These are phyloP conservation scores for Callocephalon fimbriatum DNA, from an alignment of 2,113 vertebrate genomes.

Conservation along the genomic window DNA sequence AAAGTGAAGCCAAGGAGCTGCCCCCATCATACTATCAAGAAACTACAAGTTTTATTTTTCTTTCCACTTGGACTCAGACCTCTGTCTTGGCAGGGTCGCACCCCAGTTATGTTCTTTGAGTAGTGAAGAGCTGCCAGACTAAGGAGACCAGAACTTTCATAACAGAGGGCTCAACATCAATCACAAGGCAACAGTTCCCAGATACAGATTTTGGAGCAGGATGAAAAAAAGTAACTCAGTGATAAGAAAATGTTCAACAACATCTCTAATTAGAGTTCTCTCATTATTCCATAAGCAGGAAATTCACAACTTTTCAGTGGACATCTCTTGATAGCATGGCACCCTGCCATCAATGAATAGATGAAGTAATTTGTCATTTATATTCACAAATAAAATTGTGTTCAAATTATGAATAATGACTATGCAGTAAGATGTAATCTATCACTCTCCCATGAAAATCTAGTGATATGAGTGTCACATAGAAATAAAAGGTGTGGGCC, in stretches of 20 bases:
- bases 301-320: not conserved
- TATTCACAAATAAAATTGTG: not conserved
- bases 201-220: not conserved
- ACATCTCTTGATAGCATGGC: not conserved
- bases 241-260: not conserved
- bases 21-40: not conserved
- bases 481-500: not conserved
- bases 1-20: not conserved
- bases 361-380: not conserved
- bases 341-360: not conserved
- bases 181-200: not conserved
- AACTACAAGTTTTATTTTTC: not conserved
- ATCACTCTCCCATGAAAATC: not conserved
- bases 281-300: not conserved
- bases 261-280: not conserved
- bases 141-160: not conserved
- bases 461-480: not conserved
- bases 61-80: not conserved
- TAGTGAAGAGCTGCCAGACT: not conserved
- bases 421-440: not conserved
- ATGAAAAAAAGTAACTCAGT: not conserved
- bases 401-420: not conserved
- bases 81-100: rapidly evolving
- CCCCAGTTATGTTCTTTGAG: not conserved
- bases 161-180: not conserved